Conservation (phyloP, 1,140 invertebrate genomes). For the Kradibia gibbosae region DNA sequence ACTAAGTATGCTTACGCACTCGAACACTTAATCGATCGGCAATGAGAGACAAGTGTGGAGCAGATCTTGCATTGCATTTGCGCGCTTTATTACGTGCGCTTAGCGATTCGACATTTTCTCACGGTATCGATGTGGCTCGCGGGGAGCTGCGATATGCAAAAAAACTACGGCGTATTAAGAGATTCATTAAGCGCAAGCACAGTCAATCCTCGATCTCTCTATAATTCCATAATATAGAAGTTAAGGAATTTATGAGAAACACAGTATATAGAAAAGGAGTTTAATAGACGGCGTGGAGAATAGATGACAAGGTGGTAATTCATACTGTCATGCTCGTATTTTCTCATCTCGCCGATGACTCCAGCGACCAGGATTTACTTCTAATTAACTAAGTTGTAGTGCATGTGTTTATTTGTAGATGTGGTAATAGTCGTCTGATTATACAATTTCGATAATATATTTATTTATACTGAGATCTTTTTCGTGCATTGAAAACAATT, state of each 20-base stretch:
- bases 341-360: neutral
- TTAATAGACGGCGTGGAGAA: neutral
- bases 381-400: too few relatives aligned
- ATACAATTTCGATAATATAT: too few relatives aligned
- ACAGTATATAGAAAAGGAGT: neutral
- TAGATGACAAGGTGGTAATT: neutral
- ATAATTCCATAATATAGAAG: constrained; percentile 20
- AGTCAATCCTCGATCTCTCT: neutral
- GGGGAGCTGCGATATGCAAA: neutral
- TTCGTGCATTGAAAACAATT: too few relatives aligned
- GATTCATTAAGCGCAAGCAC: constrained; percentile 36
- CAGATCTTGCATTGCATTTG: constrained; percentile 14
- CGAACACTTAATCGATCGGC: constrained; percentile 30
- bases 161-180: constrained; percentile 1
- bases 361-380: neutral
- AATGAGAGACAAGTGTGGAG: constrained; percentile 13
- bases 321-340: neutral
- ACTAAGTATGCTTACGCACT: too few relatives aligned
- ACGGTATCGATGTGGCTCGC: constrained; percentile 45
- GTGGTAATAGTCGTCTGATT: too few relatives aligned
- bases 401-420: too few relatives aligned
- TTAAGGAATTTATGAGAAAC: neutral
- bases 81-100: neutral
- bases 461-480: too few relatives aligned
- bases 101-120: constrained; percentile 56